phyloP scores from a whole-genome alignment of 1,140 invertebrate genomes.

The Euura saliciscinereae region DNA sequence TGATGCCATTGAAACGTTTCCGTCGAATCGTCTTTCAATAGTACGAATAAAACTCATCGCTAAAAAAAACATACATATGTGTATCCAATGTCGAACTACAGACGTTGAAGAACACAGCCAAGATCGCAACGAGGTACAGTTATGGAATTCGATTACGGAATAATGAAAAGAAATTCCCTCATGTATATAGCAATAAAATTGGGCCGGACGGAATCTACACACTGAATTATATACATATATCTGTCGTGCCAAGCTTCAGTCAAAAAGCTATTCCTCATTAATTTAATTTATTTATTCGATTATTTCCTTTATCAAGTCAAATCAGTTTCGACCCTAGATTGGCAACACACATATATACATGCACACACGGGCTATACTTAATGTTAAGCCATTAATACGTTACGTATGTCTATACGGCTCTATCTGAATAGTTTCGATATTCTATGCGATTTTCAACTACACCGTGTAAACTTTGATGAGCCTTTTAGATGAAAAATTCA shows the following conservation, averaged over 20 bases:
- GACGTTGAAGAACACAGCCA: slow-evolving; percentile 2
- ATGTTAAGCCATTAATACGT: slow-evolving; percentile 49
- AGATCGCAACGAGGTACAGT: not conserved
- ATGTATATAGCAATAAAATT: slow-evolving; percentile 34
- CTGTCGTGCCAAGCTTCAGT: slow-evolving; percentile 55
- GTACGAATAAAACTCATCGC: not conserved
- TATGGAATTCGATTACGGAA: not conserved
- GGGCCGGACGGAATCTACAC: slow-evolving; percentile 61
- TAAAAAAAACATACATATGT: not conserved
- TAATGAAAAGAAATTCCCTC: not conserved
- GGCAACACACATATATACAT: slow-evolving; percentile 57
- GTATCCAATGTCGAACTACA: not conserved
- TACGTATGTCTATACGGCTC: slow-evolving; percentile 25
- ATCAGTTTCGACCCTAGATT: slow-evolving; percentile 45
- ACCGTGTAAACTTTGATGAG: slow-evolving; percentile 5
- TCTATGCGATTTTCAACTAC: not conserved
- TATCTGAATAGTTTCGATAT: slow-evolving; percentile 22
- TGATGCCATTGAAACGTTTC: not conserved
- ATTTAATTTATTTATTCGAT: slow-evolving; percentile 13
- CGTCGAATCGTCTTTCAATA: not conserved
- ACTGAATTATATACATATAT: slow-evolving; percentile 60
- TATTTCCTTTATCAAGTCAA: not conserved
- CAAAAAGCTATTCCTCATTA: slow-evolving; percentile 40
- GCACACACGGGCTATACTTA: slow-evolving; percentile 52
- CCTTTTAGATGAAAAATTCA: not conserved